Evolutionary conservation across 1,140 invertebrate species (phyloP).

Genomic region (Centruroides vittatus): DNA sequence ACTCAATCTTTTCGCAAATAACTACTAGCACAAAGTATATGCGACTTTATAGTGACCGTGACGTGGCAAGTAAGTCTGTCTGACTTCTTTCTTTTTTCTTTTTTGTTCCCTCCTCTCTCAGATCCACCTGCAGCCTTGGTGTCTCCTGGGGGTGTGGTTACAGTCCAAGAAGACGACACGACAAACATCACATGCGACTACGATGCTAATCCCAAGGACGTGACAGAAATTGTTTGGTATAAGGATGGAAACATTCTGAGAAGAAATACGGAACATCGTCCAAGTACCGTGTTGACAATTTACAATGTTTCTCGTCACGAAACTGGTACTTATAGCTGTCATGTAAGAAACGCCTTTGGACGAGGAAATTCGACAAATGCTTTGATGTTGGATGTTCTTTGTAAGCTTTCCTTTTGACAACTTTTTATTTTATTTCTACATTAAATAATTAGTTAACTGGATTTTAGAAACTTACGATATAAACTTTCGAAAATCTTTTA

Average conservation of each 20-base stretch:
- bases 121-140: conserved; percentile 22
- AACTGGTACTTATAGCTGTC: conserved; percentile 20
- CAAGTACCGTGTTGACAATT: conserved; percentile 13
- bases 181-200: conserved; percentile 19
- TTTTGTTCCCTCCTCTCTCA: neutral
- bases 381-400: conserved; percentile 17
- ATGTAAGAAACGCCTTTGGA: conserved; percentile 23
- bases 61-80: no score
- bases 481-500: neutral
- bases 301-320: conserved; percentile 23
- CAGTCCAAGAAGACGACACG: conserved; percentile 16
- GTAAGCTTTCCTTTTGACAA: conserved; percentile 14
- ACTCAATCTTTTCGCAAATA: no score
- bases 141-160: conserved; percentile 17
- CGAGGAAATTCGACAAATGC: conserved; percentile 18
- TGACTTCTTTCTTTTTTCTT: neutral
- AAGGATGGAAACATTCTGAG: conserved; percentile 15
- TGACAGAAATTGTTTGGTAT: conserved; percentile 22
- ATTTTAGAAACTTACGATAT: neutral
- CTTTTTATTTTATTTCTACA: neutral
- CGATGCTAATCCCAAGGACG: conserved; percentile 22
- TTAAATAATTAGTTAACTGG: neutral
- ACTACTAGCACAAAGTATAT: no score
- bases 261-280: conserved; percentile 7
- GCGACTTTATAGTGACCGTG: no score